These are phyloP conservation scores for Cardinalis cardinalis DNA, from an alignment of 2,113 vertebrate species.

Conservation along the genomic window DNA sequence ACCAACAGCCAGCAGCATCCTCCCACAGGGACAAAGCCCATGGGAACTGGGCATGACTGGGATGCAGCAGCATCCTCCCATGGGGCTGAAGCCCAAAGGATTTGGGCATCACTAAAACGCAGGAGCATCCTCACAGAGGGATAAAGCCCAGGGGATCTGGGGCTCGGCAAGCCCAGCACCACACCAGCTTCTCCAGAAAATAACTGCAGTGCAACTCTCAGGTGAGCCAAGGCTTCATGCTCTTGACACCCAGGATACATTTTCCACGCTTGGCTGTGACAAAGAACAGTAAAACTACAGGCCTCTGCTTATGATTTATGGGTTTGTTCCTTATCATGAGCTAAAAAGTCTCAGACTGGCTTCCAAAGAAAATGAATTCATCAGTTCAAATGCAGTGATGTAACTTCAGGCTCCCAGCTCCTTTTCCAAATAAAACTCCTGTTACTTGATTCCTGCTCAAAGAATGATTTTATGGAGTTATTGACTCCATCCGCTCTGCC, in stretches of 20 bases:
- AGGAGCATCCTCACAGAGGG: not conserved
- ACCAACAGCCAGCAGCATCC: not conserved
- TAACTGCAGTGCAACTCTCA: not conserved
- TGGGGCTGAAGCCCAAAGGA: not conserved
- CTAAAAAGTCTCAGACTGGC: slow-evolving; percentile 20
- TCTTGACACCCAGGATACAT: not conserved
- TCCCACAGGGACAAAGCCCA: not conserved
- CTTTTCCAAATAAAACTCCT: slow-evolving; percentile 59
- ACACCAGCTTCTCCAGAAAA: not conserved
- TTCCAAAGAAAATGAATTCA: slow-evolving; percentile 61
- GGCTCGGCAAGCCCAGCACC: not conserved
- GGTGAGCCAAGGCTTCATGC: not conserved
- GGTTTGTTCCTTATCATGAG: slow-evolving; percentile 33
- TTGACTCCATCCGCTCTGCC: not conserved
- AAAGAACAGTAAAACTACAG: slow-evolving; percentile 16
- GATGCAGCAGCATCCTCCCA: not conserved
- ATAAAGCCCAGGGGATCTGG: not conserved
- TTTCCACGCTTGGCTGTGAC: slow-evolving; percentile 4
- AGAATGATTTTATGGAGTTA: slow-evolving; percentile 20
- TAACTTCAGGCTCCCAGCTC: slow-evolving; percentile 44
- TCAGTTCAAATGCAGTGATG: slow-evolving; percentile 28
- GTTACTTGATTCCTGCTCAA: not conserved
- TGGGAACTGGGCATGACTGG: not conserved
- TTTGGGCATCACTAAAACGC: not conserved
- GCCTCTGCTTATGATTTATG: slow-evolving; percentile 30